Base-by-base conservation (phyloP, 2,797 vertebrate species). In the Pantherophis alleghaniensis region DNA sequence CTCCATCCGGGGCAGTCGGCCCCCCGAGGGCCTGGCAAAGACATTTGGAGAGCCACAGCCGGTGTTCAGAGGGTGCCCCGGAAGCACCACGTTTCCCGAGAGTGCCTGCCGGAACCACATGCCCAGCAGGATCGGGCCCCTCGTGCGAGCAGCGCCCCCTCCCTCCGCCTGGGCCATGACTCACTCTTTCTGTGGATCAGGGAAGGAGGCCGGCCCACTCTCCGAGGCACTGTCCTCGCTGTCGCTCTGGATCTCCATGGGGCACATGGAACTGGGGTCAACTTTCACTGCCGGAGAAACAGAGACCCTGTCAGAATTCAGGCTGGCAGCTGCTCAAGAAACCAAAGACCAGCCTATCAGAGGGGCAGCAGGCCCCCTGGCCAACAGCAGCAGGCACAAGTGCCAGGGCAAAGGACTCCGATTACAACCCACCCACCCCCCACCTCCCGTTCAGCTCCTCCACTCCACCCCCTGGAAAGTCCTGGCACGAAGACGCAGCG, bases 181-280 rank as follows among this genome's bases (percentile, higher is more conserved):
- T 97, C 93, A 98, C 98, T 98, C 97, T 95, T 97, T 96, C 90
- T 91, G 96, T 26, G 97, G 94, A 91, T 96, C 96, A 53, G 96
- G 97, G 94, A 97, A 98, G 47, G 98, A 98, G 1, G 98, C 98
- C 0, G 98, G 98, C 56, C 98, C 98, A 0, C 98, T 99, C 96
- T 99, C 99, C 0, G 98, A 98, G 3, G 98, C 96, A 1, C 98
- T 99, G 96, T 99, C 99, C 60, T 99, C 99, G 0, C 98, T 99
- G 97, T 99, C 99, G 0, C 98, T 99, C 97, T 98, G 98, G 94
- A 98, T 98, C 96, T 99, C 99, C 95, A 99, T 97, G 61, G 99
- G 98, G 93, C 98, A 99, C 95, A 98, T 98, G 0, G 99, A 99
- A 37, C 98, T 98, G 0, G 99, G 98, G 93, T 99, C 99, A 4